Base-by-base conservation (phyloP, 1,140 invertebrate genomes). In the Limonius californicus region DNA sequence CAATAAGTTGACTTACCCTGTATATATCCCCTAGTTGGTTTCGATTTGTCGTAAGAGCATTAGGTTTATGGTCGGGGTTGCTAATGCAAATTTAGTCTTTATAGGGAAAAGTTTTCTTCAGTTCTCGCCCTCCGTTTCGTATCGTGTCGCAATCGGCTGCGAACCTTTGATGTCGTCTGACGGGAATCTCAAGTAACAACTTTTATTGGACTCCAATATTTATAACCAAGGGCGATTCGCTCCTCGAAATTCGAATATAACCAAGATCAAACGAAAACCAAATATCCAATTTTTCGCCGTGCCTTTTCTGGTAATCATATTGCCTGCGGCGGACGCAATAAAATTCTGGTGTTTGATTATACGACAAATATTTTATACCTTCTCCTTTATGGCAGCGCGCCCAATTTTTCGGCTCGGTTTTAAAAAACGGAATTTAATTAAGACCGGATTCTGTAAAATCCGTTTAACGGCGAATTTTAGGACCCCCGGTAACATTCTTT, bases 181-280 rank as follows among this genome's bases (percentile, higher is more conserved):
- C 66, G 64, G 59, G 69, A 71, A 71, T 70, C 63, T 68, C 70
- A 72, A 72, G 73, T 75, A 73, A 75, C 73, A 75, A 75, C 72
- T 73, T 75, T 75, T 75, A 75, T 75, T 75, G 73, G 72, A 70
- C 70, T 75, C 65, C 66, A 73, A 75, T 75, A 75, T 75, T 75
- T 75, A 75, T 75, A 73, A 72, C 63, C 63, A 58, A 53, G 63
- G 68, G 66, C 61, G 65, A 64, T 64, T 47, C 30, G 27, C 59
- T 50, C 54, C 53, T 14, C 67, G 50, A 65, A 68, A 64, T 68
- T 62, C 68, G 64, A 62, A 65, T 64, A 66, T 63, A 63, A 69
- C 60, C 54, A 63, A 67, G 65, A 67, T 69, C 65, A 67, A 69
- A 69, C 65, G 65, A 62, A 65, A 67, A 69, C 47, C 68, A 62